phyloP scores from a whole-genome alignment of 2,113 vertebrate species.

The Pomatorhinus ruficollis region DNA sequence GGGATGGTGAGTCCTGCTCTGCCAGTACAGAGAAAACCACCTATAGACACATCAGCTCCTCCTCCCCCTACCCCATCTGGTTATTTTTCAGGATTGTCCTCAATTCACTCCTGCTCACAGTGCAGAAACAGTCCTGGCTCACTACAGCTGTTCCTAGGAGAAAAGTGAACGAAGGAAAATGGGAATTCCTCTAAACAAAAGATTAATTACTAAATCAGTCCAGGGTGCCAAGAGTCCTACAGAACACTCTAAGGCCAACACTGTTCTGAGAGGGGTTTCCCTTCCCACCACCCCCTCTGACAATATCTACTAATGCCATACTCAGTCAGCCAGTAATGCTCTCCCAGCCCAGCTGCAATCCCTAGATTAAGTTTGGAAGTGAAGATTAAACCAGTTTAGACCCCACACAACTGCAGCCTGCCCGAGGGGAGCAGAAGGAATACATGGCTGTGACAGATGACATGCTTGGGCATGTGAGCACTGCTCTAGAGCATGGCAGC shows the following conservation, averaged over 20 bases:
- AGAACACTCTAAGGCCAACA: too few relatives aligned
- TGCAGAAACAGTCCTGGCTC: background rate
- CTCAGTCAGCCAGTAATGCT: background rate
- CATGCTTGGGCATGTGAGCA: background rate
- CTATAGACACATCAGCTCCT: background rate
- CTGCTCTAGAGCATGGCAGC: background rate
- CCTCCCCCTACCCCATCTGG: background rate
- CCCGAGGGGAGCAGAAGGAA: background rate
- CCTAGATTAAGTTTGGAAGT: background rate
- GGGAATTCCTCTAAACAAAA: background rate
- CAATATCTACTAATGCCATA: background rate
- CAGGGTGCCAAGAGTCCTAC: background rate
- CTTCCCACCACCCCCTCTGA: background rate
- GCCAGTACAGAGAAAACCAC: background rate
- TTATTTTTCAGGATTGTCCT: background rate
- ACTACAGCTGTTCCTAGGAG: background rate
- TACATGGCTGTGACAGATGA: background rate
- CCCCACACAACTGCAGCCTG: background rate
- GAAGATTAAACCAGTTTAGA: background rate
- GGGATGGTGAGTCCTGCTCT: background rate
- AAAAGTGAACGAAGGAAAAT: background rate
- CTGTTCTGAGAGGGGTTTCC: background rate
- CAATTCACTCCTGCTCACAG: background rate
- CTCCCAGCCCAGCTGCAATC: background rate
- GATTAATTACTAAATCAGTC: background rate